phyloP scores from a whole-genome alignment of 2,113 vertebrate species.

The Plecturocebus donacophilus region DNA sequence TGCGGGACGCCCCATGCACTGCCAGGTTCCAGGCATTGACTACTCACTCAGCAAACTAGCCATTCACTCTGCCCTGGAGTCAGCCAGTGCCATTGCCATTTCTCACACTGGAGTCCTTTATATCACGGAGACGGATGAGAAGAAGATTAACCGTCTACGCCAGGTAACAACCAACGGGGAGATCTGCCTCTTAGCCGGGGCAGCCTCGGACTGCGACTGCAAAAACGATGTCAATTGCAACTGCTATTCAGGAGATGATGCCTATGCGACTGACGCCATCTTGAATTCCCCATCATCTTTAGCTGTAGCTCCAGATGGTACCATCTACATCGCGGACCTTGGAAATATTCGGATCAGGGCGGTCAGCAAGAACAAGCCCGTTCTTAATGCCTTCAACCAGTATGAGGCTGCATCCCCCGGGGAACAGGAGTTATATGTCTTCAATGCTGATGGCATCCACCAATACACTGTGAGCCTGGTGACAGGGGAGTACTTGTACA shows the following conservation, averaged over 20 bases:
- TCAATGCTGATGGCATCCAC: conserved; percentile 95
- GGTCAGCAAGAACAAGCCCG: conserved; percentile 93
- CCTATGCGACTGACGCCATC: conserved; percentile 96
- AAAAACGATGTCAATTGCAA: conserved; percentile 99
- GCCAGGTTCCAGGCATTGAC: conserved; percentile 98
- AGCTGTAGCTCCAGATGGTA: conserved; percentile 96
- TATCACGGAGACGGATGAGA: conserved; percentile 99
- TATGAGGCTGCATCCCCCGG: conserved; percentile 97
- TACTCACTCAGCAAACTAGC: conserved; percentile 99
- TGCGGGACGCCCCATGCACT: conserved; percentile 98
- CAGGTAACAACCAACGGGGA: conserved; percentile 97
- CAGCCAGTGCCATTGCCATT: conserved; percentile 96
- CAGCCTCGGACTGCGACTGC: conserved; percentile 98
- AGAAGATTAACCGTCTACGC: conserved; percentile 97
- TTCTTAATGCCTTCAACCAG: conserved; percentile 89
- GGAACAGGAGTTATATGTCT: conserved; percentile 97
- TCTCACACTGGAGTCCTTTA: conserved; percentile 97
- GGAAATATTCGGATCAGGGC: conserved; percentile 98
- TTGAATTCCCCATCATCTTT: conserved; percentile 97
- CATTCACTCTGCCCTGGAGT: conserved; percentile 97
- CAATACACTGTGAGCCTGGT: conserved; percentile 96
- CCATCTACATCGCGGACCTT: conserved; percentile 97
- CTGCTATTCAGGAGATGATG: conserved; percentile 98
- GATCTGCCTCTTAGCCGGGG: conserved; percentile 97
- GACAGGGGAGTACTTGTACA: conserved; percentile 96